Evolutionary conservation across 2,888 invertebrate genomes (phyloP).

Genomic region (Cartodere bifasciata): DNA sequence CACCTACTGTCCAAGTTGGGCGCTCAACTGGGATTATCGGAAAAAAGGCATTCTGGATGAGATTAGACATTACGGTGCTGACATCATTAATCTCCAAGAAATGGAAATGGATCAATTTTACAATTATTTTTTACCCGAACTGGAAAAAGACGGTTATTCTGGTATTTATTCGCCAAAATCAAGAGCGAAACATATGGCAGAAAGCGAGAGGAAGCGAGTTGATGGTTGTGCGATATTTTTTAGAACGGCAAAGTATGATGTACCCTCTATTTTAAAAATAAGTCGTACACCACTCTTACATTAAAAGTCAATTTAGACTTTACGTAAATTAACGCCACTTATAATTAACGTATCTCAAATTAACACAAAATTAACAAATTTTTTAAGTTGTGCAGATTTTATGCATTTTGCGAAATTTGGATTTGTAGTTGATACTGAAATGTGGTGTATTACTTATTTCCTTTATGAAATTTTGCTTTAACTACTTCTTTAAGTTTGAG

Average conservation of each 20-base stretch:
- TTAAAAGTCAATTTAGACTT: no score
- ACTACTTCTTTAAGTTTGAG: no score
- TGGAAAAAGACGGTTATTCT: conserved; percentile 81
- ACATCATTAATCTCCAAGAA: conserved; percentile 93
- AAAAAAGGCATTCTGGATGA: conserved; percentile 96
- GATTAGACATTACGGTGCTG: conserved; percentile 90
- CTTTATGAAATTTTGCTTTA: no score
- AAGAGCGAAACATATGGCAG: conserved; percentile 95
- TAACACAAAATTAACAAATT: no score
- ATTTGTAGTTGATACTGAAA: no score
- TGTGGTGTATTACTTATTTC: no score
- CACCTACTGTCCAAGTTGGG: conserved; percentile 99
- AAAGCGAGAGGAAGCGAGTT: conserved; percentile 92
- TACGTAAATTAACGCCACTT: no score
- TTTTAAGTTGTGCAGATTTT: no score
- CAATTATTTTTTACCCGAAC: conserved; percentile 88
- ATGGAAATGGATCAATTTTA: conserved; percentile 99
- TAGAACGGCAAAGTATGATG: conserved; percentile 78
- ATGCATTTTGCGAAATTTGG: no score
- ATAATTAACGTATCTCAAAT: no score
- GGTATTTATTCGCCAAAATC: conserved; percentile 98
- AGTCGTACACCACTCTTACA: no score
- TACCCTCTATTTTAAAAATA: conserved; percentile 1
- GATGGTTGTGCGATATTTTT: conserved; percentile 99
- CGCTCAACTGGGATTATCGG: conserved; percentile 95